Evolutionary conservation across 2,797 vertebrate species (phyloP), one percentile per base, ranked within the genome.

Genomic region (Malacoctenus gilli): DNA sequence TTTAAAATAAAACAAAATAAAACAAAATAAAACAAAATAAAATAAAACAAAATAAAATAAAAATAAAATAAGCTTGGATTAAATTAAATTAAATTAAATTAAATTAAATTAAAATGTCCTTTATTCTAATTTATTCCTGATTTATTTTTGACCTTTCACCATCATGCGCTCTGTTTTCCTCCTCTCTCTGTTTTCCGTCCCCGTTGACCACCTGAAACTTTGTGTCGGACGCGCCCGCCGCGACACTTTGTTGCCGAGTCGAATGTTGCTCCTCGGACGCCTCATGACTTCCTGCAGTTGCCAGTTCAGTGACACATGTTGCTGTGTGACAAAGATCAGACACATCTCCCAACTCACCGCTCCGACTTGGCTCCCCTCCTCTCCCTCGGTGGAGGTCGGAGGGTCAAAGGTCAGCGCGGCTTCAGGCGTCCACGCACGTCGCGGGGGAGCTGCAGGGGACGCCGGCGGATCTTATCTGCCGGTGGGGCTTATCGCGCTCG

Each of bases 251-350:
- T n/a, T n/a, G n/a, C n/a, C n/a, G n/a, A n/a, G n/a, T n/a, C n/a
- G n/a, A n/a, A n/a, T n/a, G n/a, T n/a, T n/a, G 42, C 6, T 9
- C 25, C 25, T 28, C 25, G 25, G 25, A 28, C 5, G 0, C 52
- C 36, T 47, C 8, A 2, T 66, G 50, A 19, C 10, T 1, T 16
- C 23, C 40, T n/a, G 25, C n/a, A 1, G 34, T 36, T 63, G 60
- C 35, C 72, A 42, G 46, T 59, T 55, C 54, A 16, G 32, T 56
- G 21, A 35, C 44, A 14, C 14, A 53, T 62, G 63, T 66, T 62
- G 66, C 47, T 53, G 42, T 68, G 78, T 82, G 77, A 68, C 82
- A 86, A 83, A 87, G 86, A 79, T 82, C 82, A 87, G 75, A 82
- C 76, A 35, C 56, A 52, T 89, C 88, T 82, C 85, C 51, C 75